Percentiles rank a stretch among this genome's conserved stretches.
These are phyloP conservation scores for Poicephalus gulielmi DNA, from an alignment of 2,113 vertebrate species.

Conservation along the genomic window DNA sequence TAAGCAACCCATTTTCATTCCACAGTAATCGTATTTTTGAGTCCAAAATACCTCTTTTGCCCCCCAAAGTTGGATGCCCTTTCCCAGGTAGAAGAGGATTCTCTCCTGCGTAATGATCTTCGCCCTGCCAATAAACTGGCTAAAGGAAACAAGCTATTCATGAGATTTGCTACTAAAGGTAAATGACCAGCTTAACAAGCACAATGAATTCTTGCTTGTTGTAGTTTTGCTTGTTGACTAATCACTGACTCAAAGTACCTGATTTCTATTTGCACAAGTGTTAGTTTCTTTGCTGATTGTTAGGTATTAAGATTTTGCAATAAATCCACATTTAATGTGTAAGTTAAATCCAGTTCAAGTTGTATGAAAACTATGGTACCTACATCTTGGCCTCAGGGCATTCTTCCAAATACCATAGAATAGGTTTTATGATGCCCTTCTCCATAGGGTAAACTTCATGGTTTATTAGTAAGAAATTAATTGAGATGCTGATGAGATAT, in stretches of 20 bases:
- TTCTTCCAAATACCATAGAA: not conserved
- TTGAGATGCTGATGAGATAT: not conserved
- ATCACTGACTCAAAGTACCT: not conserved
- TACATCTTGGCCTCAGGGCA: not conserved
- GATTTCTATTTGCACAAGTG: not conserved
- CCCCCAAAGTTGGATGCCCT: constrained; percentile 82
- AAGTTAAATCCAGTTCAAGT: not conserved
- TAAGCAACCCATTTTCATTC: not conserved
- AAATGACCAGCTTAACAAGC: constrained; percentile 18
- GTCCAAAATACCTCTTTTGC: constrained; percentile 54
- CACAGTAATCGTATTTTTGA: constrained; percentile 13
- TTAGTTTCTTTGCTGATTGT: not conserved
- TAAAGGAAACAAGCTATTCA: constrained; percentile 92
- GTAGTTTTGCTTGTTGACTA: not conserved
- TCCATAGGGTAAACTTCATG: not conserved
- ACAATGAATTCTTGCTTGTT: not conserved
- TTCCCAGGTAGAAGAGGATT: constrained; percentile 86
- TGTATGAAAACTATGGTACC: not conserved
- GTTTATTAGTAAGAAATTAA: not conserved
- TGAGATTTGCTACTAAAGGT: constrained; percentile 95
- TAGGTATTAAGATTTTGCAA: not conserved
- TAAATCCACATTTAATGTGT: not conserved
- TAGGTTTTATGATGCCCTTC: not conserved
- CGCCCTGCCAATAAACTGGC: constrained; percentile 86
- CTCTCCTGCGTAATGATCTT: constrained; percentile 90